A percentile compares a stretch with the other conserved stretches of the same genome.
Evolutionary conservation across 2,113 vertebrate genomes (phyloP).

Genomic region (Silurus asotus): DNA sequence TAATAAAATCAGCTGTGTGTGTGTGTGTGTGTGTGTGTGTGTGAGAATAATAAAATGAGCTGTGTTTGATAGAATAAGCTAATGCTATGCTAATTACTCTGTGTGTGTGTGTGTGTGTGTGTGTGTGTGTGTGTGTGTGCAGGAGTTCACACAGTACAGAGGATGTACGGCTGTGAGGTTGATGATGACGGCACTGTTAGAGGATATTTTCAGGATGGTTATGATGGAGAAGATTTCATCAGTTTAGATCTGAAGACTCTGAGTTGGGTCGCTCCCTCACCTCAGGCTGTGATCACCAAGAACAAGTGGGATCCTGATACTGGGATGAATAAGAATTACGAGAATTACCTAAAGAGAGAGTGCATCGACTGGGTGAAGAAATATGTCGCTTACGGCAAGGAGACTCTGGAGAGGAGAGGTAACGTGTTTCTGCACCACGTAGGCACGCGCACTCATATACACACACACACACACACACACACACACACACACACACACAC

Average conservation of each 20-base stretch:
- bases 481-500: too few relatives aligned
- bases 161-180: constrained; percentile 39
- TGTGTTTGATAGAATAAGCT: too few relatives aligned
- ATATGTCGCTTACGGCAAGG: not conserved
- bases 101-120: too few relatives aligned
- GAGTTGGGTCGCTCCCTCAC: too few relatives aligned
- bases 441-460: not conserved
- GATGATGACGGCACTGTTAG: not conserved
- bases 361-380: not conserved
- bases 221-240: too few relatives aligned
- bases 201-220: too few relatives aligned
- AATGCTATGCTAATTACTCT: too few relatives aligned
- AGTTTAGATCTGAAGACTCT: too few relatives aligned
- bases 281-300: not conserved
- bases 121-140: not conserved
- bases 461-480: not conserved
- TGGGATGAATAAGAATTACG: not conserved
- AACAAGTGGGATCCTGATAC: not conserved
- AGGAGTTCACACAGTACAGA: constrained; percentile 37
- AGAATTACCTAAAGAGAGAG: not conserved
- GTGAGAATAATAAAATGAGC: too few relatives aligned
- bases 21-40: too few relatives aligned
- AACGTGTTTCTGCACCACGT: not conserved
- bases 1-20: too few relatives aligned
- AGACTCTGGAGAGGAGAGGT: not conserved